Evolutionary conservation across 2,797 vertebrate species (phyloP).

Genomic region (Coluber constrictor): DNA sequence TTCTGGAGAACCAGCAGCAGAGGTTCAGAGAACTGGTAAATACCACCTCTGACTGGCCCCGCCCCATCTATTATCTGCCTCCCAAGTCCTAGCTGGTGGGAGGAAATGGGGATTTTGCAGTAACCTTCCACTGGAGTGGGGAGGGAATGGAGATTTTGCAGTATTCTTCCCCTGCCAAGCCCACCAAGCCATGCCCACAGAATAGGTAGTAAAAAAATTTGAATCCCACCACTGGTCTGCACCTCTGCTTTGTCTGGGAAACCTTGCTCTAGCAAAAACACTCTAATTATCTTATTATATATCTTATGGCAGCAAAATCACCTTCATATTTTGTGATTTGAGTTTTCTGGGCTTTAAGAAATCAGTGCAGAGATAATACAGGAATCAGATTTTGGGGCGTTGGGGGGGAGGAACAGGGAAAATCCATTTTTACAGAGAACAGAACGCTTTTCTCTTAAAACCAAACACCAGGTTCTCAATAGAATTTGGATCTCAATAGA

Average conservation of each 20-base stretch:
- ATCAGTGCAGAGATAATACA: not conserved
- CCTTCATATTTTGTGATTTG: not conserved
- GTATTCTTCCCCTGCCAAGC: too few relatives aligned
- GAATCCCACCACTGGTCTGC: too few relatives aligned
- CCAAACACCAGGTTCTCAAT: not conserved
- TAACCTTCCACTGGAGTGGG: too few relatives aligned
- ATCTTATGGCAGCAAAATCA: not conserved
- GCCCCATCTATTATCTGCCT: too few relatives aligned
- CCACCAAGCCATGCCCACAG: too few relatives aligned
- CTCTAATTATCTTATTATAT: not conserved
- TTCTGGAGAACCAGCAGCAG: too few relatives aligned
- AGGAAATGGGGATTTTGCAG: too few relatives aligned
- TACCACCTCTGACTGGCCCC: too few relatives aligned
- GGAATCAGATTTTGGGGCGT: not conserved
- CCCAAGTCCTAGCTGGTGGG: too few relatives aligned
- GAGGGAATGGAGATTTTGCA: too few relatives aligned
- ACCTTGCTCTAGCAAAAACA: not conserved
- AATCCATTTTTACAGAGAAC: not conserved
- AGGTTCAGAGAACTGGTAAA: too few relatives aligned
- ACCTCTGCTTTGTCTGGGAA: not conserved
- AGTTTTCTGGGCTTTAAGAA: not conserved
- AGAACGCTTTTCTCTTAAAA: not conserved
- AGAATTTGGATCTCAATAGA: not conserved
- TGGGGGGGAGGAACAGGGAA: accelerated
- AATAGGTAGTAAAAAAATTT: too few relatives aligned